These are phyloP conservation scores for Pilophorus perplexus DNA, from an alignment of 2,888 invertebrate species.

Conservation along the genomic window DNA sequence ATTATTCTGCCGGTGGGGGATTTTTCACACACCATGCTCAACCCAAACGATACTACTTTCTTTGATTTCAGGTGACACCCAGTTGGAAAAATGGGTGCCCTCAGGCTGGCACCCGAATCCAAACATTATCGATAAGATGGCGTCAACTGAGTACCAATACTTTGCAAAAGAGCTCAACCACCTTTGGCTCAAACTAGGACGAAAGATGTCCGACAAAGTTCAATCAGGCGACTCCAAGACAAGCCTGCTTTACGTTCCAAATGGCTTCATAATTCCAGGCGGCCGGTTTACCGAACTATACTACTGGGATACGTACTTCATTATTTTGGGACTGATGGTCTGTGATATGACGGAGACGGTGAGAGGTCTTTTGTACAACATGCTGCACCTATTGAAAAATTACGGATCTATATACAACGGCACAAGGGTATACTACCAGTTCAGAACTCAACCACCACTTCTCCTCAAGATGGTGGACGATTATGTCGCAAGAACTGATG, in stretches of 20 bases:
- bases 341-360: slow-evolving; percentile 68
- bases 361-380: slow-evolving; percentile 66
- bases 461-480: slow-evolving; percentile 68
- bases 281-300: slow-evolving; percentile 71
- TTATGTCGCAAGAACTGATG: slow-evolving; percentile 65
- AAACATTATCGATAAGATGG: slow-evolving; percentile 52
- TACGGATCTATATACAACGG: slow-evolving; percentile 78
- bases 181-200: slow-evolving; percentile 53
- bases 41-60: no score
- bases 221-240: slow-evolving; percentile 56
- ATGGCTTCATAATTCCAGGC: slow-evolving; percentile 66
- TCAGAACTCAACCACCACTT: slow-evolving; percentile 71
- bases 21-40: no score
- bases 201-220: slow-evolving; percentile 59
- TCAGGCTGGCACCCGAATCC: slow-evolving; percentile 53
- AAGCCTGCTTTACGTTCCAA: slow-evolving; percentile 66
- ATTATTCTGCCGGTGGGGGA: no score
- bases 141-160: slow-evolving; percentile 53
- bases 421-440: slow-evolving; percentile 72
- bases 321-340: slow-evolving; percentile 71
- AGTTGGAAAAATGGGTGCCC: slow-evolving; percentile 49
- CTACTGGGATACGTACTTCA: slow-evolving; percentile 90
- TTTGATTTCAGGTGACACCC: no score
- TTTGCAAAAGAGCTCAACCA: slow-evolving; percentile 53
- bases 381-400: slow-evolving; percentile 64